Conservation (phyloP, 2,113 vertebrate species). For the Prunella fulvescens region DNA sequence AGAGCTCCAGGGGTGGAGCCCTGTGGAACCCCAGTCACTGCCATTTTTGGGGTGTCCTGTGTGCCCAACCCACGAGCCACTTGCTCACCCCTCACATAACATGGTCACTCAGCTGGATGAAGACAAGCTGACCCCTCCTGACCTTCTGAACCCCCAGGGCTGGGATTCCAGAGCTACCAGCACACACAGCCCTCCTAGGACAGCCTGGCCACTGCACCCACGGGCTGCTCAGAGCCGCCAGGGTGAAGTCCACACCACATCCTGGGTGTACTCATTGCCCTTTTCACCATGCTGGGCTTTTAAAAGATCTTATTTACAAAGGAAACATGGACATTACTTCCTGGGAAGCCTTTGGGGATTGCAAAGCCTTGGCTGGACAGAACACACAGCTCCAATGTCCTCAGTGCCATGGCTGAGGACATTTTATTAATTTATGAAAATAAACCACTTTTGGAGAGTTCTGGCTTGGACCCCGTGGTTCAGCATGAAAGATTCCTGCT, state of each 20-base stretch:
- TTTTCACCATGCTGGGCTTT: neutral
- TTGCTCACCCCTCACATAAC: neutral
- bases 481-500: neutral
- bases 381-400: neutral
- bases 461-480: rapidly evolving
- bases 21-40: neutral
- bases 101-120: neutral
- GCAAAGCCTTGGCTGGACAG: neutral
- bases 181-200: neutral
- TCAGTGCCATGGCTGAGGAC: neutral
- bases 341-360: neutral
- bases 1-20: neutral
- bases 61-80: neutral
- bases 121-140: neutral
- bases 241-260: neutral
- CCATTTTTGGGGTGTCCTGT: neutral
- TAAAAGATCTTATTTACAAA: neutral
- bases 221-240: neutral
- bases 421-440: neutral
- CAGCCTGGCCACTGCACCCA: neutral
- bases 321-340: neutral
- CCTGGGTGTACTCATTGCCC: neutral
- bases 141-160: neutral
- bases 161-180: neutral
- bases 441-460: rapidly evolving